Evolutionary conservation across 2,797 vertebrate genomes (phyloP).

Genomic region (Acanthurus leucopareius): DNA sequence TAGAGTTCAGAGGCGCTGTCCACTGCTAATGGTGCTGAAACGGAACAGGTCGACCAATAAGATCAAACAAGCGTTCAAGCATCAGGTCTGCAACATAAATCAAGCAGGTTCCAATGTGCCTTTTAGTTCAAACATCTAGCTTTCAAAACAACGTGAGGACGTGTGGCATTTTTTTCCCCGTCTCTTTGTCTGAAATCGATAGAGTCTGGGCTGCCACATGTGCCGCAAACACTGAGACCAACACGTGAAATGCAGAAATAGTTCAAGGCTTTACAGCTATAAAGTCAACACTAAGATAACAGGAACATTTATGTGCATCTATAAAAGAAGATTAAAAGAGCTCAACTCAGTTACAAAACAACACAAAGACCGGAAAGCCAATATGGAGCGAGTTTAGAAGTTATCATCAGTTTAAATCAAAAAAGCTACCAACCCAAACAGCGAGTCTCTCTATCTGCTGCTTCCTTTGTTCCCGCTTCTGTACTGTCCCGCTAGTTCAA

Average conservation of each 20-base stretch:
- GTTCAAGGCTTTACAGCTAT: not conserved
- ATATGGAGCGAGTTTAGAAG: conserved; percentile 21
- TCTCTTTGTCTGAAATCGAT: conserved; percentile 49
- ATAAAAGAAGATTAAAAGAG: conserved; percentile 2
- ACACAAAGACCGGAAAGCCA: conserved; percentile 32
- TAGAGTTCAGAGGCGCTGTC: conserved; percentile 62
- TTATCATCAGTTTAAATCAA: conserved; percentile 56
- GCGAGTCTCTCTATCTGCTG: conserved; percentile 73
- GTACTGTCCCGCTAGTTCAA: conserved; percentile 73
- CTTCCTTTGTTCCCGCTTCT: conserved; percentile 78
- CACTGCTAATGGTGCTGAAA: conserved; percentile 74
- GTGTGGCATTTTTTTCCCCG: conserved; percentile 38
- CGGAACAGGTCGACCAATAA: conserved; percentile 10
- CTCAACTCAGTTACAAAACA: conserved; percentile 1
- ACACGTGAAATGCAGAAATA: conserved; percentile 17
- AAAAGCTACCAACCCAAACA: conserved; percentile 79
- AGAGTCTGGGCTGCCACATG: conserved; percentile 28
- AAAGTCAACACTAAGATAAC: conserved; percentile 3
- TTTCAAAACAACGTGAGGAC: conserved; percentile 39
- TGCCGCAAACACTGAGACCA: not conserved
- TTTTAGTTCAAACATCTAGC: conserved; percentile 1
- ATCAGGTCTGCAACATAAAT: not conserved
- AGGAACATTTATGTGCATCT: conserved; percentile 12
- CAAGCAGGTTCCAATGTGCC: not conserved
- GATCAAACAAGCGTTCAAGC: not conserved